Conservation (phyloP, 2,888 invertebrate species). For the Celastrina argiolus region DNA sequence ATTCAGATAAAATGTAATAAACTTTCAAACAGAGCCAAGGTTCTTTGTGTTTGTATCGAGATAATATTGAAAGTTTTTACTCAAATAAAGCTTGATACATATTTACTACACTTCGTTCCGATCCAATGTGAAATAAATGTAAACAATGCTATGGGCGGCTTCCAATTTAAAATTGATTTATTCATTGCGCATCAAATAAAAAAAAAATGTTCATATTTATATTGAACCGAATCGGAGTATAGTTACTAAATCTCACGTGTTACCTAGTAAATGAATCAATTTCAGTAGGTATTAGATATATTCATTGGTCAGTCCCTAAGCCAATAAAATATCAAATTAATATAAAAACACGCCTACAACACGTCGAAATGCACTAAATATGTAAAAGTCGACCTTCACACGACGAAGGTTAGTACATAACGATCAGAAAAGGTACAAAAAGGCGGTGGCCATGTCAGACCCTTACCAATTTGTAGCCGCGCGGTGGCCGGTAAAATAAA, state of each 20-base stretch:
- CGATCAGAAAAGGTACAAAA: slow-evolving; percentile 44
- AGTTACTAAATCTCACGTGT: too few species aligned
- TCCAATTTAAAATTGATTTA: too few species aligned
- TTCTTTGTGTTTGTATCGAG: not conserved
- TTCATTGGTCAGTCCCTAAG: not conserved
- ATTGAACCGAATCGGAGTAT: too few species aligned
- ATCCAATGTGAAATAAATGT: too few species aligned
- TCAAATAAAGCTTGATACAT: not conserved
- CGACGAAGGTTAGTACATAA: slow-evolving; percentile 49
- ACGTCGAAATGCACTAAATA: slow-evolving; percentile 3
- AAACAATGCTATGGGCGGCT: too few species aligned
- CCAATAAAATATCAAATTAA: not conserved
- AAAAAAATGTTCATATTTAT: too few species aligned
- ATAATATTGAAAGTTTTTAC: not conserved
- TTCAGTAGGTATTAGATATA: not conserved
- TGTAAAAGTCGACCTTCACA: slow-evolving; percentile 38
- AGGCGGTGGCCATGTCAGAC: slow-evolving; percentile 45
- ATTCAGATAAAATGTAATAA: slow-evolving; percentile 7
- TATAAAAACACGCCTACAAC: not conserved
- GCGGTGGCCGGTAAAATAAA: slow-evolving; percentile 47
- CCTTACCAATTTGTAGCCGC: slow-evolving; percentile 60
- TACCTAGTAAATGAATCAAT: not conserved
- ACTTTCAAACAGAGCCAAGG: slow-evolving; percentile 6
- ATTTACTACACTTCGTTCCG: too few species aligned
- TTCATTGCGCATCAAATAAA: too few species aligned